Base-by-base conservation (phyloP, 1,140 invertebrate genomes). In the Rhynchophorus ferrugineus region DNA sequence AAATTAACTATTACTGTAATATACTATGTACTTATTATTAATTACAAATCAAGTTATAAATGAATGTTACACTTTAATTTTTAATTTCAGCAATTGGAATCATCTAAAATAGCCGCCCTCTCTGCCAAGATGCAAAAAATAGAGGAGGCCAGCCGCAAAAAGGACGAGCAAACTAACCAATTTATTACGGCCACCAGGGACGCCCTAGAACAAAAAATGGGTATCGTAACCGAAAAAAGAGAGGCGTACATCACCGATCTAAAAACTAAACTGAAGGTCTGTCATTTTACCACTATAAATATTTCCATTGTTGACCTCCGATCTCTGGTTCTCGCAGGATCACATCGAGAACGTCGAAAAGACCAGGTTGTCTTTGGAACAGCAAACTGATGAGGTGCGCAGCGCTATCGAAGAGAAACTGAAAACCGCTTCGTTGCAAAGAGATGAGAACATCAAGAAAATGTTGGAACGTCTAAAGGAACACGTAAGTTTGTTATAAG, bases 191-290 rank as follows among this genome's bases (percentile, higher is more conserved):
- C 82, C 57, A 91, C 91, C 17, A 84, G 89, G 68, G 88, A 91
- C 68, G 85, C 87, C 43, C 73, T 94, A 36, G 87, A 92, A 64
- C 80, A 86, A 39, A 94, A 93, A 72, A 91, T 95, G 85, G 90
- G 91, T 67, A 79, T 78, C 50, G 83, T 86, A 51, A 84, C 82
- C 62, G 89, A 87, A 65, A 95, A 95, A 62, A 78, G 91, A 58
- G 89, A 94, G 68, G 84, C 84, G 2, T 87, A 89, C 66, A 89
- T 95, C 62, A 85, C 80, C 56, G 89, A 90, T 63, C 71, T 94
- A 63, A 89, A 87, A 66, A 83, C 82, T 44, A 88, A 91, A 66
- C 78, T 93, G 51, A 91, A 91, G 76, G 90, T 87, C 66, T 18
- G 19, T 37, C n/a, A 9, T 14, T 39, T 11, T 41, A 14, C 7